phyloP scores from a whole-genome alignment of 2,888 invertebrate genomes.

The Oscheius onirici region DNA sequence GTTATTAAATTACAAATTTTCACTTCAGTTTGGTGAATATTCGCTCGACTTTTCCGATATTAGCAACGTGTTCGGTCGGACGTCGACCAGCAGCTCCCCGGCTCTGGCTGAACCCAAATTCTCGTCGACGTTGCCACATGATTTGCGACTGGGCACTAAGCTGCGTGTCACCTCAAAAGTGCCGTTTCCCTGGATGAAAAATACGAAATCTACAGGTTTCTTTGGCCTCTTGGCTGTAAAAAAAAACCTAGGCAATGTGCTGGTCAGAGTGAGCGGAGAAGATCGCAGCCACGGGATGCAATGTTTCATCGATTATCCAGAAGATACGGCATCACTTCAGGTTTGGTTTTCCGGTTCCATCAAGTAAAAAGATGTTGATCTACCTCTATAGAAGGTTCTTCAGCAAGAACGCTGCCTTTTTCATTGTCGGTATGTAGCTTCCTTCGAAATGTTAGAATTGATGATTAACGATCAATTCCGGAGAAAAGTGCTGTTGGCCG shows the following conservation, averaged over 20 bases:
- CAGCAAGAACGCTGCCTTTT: no score
- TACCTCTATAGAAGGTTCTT: background rate
- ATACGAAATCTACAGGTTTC: constrained; percentile 22
- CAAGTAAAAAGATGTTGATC: background rate
- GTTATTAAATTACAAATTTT: background rate
- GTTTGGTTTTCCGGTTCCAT: background rate
- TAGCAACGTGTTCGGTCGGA: background rate
- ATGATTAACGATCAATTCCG: no score
- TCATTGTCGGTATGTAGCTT: no score
- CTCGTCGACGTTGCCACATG: constrained; percentile 16
- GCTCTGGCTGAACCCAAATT: background rate
- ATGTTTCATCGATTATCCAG: constrained; percentile 25
- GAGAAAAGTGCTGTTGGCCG: no score
- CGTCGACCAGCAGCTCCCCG: background rate
- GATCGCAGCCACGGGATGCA: constrained; percentile 46
- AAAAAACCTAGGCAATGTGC: constrained; percentile 38
- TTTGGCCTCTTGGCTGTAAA: background rate
- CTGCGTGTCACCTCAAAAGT: constrained; percentile 19
- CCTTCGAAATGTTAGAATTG: no score
- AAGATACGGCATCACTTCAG: background rate
- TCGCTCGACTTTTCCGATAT: constrained; percentile 19
- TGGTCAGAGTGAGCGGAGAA: constrained; percentile 41
- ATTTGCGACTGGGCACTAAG: constrained; percentile 34
- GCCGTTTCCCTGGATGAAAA: constrained; percentile 35
- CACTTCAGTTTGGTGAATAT: constrained; percentile 4